Conservation (phyloP, 2,113 vertebrate species). For the Crypturellus undulatus region DNA sequence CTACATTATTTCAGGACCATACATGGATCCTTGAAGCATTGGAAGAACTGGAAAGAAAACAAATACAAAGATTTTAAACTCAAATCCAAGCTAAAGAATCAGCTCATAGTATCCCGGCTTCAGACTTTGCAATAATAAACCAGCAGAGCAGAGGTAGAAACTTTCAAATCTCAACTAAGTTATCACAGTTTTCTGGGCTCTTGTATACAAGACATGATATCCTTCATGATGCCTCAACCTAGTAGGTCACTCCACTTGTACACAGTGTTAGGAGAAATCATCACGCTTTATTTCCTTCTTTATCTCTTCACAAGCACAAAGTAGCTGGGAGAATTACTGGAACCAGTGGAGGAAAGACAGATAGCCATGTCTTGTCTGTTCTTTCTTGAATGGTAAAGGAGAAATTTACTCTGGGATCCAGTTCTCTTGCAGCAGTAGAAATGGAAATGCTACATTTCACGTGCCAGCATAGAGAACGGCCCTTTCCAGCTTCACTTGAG, state of each 20-base stretch:
- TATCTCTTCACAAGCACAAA: background rate
- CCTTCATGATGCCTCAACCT: background rate
- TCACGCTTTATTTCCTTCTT: background rate
- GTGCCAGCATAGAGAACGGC: background rate
- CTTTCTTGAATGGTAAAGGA: background rate
- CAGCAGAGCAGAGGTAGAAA: background rate
- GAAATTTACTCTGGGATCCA: background rate
- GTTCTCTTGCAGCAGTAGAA: background rate
- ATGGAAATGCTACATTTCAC: background rate
- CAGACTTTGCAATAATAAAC: slow-evolving; percentile 51
- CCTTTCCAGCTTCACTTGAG: background rate
- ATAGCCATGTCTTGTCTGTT: background rate
- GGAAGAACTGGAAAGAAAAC: background rate
- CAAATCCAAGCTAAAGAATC: slow-evolving; percentile 4
- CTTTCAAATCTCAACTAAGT: background rate
- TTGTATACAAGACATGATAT: background rate
- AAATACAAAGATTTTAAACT: slow-evolving; percentile 2
- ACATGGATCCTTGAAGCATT: background rate
- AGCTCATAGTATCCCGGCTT: background rate
- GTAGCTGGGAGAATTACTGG: background rate
- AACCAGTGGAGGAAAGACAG: background rate
- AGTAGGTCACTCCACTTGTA: background rate
- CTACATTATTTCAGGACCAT: background rate
- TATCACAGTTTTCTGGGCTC: background rate
- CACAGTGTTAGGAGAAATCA: background rate